Conservation (phyloP, 2,113 vertebrate genomes). For the Hyla sarda region DNA sequence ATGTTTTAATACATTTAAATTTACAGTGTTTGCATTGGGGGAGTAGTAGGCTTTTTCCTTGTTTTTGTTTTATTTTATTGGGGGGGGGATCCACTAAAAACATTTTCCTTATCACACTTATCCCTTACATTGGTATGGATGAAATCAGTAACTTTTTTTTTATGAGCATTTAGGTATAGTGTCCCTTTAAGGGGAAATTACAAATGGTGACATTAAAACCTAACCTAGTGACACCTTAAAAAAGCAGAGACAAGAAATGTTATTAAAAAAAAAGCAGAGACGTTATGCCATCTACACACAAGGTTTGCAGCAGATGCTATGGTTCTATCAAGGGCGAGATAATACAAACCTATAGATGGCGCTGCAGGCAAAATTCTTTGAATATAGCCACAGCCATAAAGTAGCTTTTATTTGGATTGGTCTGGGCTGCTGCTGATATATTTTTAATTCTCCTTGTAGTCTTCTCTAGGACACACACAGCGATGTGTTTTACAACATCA, state of each 20-base stretch:
- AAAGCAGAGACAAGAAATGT: neutral
- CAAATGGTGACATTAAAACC: too few relatives aligned
- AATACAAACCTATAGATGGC: neutral
- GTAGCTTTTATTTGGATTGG: neutral
- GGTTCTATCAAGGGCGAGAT: neutral
- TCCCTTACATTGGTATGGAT: too few relatives aligned
- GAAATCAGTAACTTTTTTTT: too few relatives aligned
- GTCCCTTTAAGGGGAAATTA: too few relatives aligned
- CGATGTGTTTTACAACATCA: neutral
- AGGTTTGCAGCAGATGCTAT: neutral
- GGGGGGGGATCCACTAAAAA: too few relatives aligned
- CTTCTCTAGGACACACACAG: neutral
- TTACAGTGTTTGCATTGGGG: too few relatives aligned
- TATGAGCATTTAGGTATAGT: too few relatives aligned
- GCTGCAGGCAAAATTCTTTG: neutral
- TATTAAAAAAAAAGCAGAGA: neutral
- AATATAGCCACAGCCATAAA: neutral
- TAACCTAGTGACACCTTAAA: too few relatives aligned
- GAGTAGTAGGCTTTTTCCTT: too few relatives aligned
- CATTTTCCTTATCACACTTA: too few relatives aligned
- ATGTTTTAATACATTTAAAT: too few relatives aligned
- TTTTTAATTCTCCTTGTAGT: constrained; percentile 12
- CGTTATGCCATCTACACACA: neutral
- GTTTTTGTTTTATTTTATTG: too few relatives aligned
- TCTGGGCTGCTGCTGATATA: constrained; percentile 7